These are phyloP conservation scores for Crenuchus spilurus DNA, from an alignment of 2,797 vertebrate genomes.

Conservation along the genomic window DNA sequence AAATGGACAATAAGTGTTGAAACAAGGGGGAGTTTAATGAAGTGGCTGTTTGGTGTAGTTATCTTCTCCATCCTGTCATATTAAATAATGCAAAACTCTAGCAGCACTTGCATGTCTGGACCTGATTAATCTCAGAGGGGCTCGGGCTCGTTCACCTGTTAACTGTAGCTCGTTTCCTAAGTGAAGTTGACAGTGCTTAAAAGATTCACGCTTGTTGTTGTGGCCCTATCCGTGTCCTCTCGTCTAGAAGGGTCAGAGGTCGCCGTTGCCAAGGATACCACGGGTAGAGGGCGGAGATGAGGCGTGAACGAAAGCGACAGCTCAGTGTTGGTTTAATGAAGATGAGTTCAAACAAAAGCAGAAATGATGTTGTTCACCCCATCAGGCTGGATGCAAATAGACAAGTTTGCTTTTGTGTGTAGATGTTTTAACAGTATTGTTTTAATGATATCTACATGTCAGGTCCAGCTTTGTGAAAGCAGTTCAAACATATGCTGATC, in stretches of 20 bases:
- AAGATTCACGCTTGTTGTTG: background rate
- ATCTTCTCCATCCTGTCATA: background rate
- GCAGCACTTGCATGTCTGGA: background rate
- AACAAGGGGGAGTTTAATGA: no score
- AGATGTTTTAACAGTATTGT: background rate
- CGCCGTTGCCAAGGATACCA: background rate
- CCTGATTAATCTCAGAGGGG: background rate
- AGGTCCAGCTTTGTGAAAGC: no score
- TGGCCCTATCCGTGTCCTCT: background rate
- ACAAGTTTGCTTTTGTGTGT: background rate
- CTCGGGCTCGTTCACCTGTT: background rate
- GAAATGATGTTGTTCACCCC: background rate
- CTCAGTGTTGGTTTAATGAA: background rate
- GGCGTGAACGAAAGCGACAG: constrained; percentile 1
- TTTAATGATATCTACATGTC: no score
- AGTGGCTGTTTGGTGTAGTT: no score
- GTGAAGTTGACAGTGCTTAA: background rate
- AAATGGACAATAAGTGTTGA: no score
- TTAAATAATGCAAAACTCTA: background rate
- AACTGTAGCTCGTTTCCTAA: background rate
- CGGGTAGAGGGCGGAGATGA: background rate
- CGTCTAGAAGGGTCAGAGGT: background rate
- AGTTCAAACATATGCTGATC: no score
- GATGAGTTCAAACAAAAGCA: background rate
- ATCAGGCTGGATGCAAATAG: background rate